Evolutionary conservation across 92 coral and sea anemone species (phyloP).

Genomic region (Paramuricea clavata): DNA sequence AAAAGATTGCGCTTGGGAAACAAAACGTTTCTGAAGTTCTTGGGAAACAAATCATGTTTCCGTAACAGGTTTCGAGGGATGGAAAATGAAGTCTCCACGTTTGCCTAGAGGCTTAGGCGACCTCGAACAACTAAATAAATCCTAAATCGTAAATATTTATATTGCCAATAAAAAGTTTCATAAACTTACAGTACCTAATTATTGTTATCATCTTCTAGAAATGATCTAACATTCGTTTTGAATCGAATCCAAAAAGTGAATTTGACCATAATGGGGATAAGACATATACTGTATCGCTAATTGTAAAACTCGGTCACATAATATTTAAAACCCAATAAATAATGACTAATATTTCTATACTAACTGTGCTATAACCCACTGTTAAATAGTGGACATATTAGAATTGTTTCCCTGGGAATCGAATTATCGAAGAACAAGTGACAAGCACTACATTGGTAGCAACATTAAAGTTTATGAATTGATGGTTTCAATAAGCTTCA

Average conservation of each 20-base stretch:
- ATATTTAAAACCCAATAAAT: slow-evolving; percentile 31
- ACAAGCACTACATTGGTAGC: not conserved
- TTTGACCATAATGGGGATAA: too few species aligned
- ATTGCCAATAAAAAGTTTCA: not conserved
- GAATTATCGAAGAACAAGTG: not conserved
- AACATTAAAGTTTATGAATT: too few species aligned
- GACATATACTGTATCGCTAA: too few species aligned
- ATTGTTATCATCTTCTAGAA: not conserved
- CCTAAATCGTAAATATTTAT: not conserved
- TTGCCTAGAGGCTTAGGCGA: too few species aligned
- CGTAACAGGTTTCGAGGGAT: too few species aligned
- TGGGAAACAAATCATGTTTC: not conserved
- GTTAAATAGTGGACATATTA: not conserved
- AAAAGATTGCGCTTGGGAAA: too few species aligned
- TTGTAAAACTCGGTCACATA: not conserved
- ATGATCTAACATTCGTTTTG: too few species aligned
- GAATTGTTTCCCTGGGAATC: not conserved
- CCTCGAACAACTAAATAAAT: not conserved
- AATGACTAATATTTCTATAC: not conserved
- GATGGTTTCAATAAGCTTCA: too few species aligned
- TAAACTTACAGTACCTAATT: not conserved
- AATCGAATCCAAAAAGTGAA: not conserved
- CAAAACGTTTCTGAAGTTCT: too few species aligned
- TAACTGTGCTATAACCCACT: too few species aligned
- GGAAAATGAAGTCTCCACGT: too few species aligned